phyloP scores from a whole-genome alignment of 1,140 invertebrate species.

The Lasioglossum baleicum region DNA sequence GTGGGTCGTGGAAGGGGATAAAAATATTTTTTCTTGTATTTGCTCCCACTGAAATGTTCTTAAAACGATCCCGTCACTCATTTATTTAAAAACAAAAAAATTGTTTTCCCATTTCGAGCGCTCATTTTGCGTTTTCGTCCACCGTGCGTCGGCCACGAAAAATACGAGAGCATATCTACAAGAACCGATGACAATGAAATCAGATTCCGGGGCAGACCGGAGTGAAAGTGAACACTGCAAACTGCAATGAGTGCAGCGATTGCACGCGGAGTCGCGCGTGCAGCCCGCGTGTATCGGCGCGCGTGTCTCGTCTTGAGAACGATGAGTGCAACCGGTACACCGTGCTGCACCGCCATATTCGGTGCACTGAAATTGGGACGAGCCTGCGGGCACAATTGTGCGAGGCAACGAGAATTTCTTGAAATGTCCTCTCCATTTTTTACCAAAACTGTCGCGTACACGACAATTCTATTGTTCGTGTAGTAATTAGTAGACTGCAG shows the following conservation, averaged over 20 bases:
- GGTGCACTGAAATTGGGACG: conserved; percentile 55
- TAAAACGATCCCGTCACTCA: too few species aligned
- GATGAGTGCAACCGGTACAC: conserved; percentile 55
- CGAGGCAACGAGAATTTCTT: conserved; percentile 1
- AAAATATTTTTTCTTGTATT: too few species aligned
- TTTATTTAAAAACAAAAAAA: too few species aligned
- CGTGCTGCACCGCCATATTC: conserved; percentile 62
- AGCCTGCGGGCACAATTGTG: neutral
- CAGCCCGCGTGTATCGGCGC: neutral
- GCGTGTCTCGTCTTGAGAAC: conserved; percentile 53
- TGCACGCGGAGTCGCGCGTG: neutral
- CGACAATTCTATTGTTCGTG: too few species aligned
- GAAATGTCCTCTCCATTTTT: neutral
- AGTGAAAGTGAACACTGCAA: conserved; percentile 64
- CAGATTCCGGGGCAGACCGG: conserved; percentile 17
- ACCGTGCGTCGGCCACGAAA: neutral
- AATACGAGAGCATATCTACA: neutral
- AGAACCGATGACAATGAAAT: conserved; percentile 41
- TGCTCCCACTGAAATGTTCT: too few species aligned
- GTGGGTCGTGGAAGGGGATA: too few species aligned
- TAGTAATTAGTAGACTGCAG: too few species aligned
- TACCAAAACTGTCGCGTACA: neutral
- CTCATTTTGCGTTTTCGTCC: too few species aligned
- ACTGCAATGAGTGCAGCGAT: conserved; percentile 37
- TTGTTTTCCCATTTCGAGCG: too few species aligned